Evolutionary conservation across 2,888 invertebrate species (phyloP), one percentile per base, ranked within the genome.

Genomic region (Lasius platythorax): DNA sequence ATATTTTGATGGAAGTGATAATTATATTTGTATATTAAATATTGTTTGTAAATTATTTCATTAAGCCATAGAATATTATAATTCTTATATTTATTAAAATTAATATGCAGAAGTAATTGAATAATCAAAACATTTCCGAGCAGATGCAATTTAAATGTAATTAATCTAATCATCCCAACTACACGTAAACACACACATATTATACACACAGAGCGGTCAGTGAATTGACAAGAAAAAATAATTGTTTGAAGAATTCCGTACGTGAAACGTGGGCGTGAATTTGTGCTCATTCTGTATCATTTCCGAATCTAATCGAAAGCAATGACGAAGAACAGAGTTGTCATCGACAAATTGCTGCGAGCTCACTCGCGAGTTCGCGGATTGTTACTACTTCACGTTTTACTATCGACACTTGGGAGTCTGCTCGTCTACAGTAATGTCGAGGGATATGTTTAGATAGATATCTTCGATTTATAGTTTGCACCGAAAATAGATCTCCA

Each of bases 401-500:
- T 30, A 30, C 12, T 73, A 30, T 56, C 58, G 28, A 11, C 73
- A 73, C 58, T 73, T 58, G 18, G 18, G 12, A 40, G 28, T 53
- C 58, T 58, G 28, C 40, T 58, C 40, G 40, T 5, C 28, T 40
- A 28, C 28, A 9, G 23, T 37, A 56, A 37, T 56, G 37, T 18
- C 23, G 28, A 73, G 18, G 56, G 61, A 43, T 73, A 12, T 40
- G 18, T 73, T 43, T 73, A 61, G n/a, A 28, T 63, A 40, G 12
- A 18, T 15, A 50, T 74, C 61, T 73, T 73, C 28, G 58, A 74
- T 74, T 74, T 74, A 74, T 8, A 43, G 18, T 61, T 61, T 18
- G 74, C 46, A 30, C 63, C 43, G 74, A 61, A 43, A 74, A n/a
- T 43, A 37, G n/a, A 58, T 58, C 40, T 40, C 12, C 40, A 73